Evolutionary conservation across 2,113 vertebrate genomes (phyloP), one percentile per base, ranked within the genome.

Genomic region (Periophthalmus modestus): DNA sequence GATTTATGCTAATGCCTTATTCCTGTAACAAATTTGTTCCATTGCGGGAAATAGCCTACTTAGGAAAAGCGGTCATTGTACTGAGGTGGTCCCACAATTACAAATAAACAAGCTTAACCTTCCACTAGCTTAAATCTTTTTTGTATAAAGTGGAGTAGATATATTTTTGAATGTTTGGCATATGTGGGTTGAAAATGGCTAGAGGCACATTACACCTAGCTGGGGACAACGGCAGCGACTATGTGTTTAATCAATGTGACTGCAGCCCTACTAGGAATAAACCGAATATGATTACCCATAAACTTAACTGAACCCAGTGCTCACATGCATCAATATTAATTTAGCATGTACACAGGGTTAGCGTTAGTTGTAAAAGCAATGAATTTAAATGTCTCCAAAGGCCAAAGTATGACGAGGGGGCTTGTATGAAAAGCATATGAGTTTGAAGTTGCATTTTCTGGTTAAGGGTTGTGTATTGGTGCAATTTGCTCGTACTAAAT

Each of bases 251-350:
- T 94, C 93, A 93, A 87, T 72, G 78, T 87, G 91, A 93, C 91
- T 92, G 83, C 81, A 91, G 87, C 90, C 91, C 89, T 90, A 92
- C 86, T 82, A 92, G 91, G 92, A 93, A 94, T 93, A 93, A 92
- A 91, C 86, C 91, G 87, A 94, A 94, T 93, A 94, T 94, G 91
- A 94, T 94, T 93, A 94, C 89, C 90, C 90, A 89, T 93, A 93
- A 93, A 93, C 91, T 93, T 92, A 94, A 93, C 87, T 87, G 89
- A 93, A 91, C 89, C 90, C 89, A 82, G 72, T 79, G 87, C 89
- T 90, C 88, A 82, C 83, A 79, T 78, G 85, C 90, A 94, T 94
- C 93, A 93, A 94, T 94, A 93, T 94, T 94, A 75, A 93, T 94
- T 93, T 92, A 89, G 89, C 88, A 89, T 79, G 88, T 88, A 90